Conservation (phyloP, 2,113 vertebrate genomes). For the Anhinga rufa region DNA sequence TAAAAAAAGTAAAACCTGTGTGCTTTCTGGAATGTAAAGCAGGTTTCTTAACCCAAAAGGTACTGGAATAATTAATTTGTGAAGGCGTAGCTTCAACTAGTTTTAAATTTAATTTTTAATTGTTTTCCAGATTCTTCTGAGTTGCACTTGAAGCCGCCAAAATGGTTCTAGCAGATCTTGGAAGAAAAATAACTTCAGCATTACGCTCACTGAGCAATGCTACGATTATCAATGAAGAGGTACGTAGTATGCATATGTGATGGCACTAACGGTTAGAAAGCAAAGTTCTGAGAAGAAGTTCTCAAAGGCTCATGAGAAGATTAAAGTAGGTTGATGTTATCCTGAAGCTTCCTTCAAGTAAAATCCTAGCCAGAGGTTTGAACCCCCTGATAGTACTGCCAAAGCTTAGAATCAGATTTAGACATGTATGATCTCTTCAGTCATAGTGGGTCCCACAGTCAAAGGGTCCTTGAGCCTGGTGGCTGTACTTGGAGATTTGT, state of each 20-base stretch:
- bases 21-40: neutral
- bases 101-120: neutral
- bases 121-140: slow-evolving; percentile 54
- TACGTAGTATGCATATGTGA: slow-evolving; percentile 13
- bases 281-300: neutral
- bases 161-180: slow-evolving; percentile 97
- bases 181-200: slow-evolving; percentile 97
- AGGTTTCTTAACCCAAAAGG: neutral
- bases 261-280: neutral
- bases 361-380: neutral
- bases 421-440: neutral
- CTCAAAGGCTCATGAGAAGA: neutral
- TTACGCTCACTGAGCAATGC: slow-evolving; percentile 98
- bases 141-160: slow-evolving; percentile 64
- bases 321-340: neutral
- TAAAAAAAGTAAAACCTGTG: neutral
- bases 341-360: neutral
- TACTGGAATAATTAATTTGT: neutral
- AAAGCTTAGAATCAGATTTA: neutral
- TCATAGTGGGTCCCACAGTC: neutral
- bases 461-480: neutral
- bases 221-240: slow-evolving; percentile 99
- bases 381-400: neutral
- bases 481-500: neutral
- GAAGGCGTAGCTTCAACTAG: neutral